A percentile compares a stretch with the other conserved stretches of the same genome.
Evolutionary conservation across 1,140 invertebrate genomes (phyloP).

Genomic region (Hyphantria cunea): DNA sequence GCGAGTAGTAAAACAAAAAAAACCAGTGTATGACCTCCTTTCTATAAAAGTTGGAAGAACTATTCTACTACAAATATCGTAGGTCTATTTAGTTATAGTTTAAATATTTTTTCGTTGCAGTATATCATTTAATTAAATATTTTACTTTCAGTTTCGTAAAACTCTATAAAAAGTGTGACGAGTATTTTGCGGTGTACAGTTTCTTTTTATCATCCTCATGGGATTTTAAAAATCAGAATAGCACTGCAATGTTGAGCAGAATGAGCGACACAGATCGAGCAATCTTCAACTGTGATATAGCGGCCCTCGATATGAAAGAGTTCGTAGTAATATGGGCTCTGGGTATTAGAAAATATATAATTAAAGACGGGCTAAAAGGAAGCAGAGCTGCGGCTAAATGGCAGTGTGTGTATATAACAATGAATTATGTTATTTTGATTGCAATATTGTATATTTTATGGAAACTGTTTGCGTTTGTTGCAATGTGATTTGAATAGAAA

Average conservation of each 20-base stretch:
- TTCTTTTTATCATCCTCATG: constrained; percentile 34
- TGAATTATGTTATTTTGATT: no score
- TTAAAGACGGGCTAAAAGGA: background rate
- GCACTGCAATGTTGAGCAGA: constrained; percentile 7
- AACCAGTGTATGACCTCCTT: no score
- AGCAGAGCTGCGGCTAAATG: background rate
- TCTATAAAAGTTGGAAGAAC: no score
- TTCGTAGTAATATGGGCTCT: background rate
- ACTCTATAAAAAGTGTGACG: constrained; percentile 30
- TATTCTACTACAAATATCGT: no score
- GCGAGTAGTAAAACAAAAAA: no score
- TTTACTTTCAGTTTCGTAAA: constrained; percentile 33
- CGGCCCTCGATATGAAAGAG: constrained; percentile 8
- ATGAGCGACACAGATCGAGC: constrained; percentile 31
- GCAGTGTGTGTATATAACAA: no score
- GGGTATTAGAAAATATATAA: constrained; percentile 5
- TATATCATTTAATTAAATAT: no score
- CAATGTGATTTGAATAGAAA: no score
- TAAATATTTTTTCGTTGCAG: no score
- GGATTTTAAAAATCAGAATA: constrained; percentile 33
- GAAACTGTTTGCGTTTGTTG: no score
- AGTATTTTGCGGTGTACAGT: constrained; percentile 1
- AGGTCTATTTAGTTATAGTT: no score
- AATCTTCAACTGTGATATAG: constrained; percentile 36
- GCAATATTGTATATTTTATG: no score